phyloP scores from a whole-genome alignment of 1,140 invertebrate species.

The Goniozus legneri region DNA sequence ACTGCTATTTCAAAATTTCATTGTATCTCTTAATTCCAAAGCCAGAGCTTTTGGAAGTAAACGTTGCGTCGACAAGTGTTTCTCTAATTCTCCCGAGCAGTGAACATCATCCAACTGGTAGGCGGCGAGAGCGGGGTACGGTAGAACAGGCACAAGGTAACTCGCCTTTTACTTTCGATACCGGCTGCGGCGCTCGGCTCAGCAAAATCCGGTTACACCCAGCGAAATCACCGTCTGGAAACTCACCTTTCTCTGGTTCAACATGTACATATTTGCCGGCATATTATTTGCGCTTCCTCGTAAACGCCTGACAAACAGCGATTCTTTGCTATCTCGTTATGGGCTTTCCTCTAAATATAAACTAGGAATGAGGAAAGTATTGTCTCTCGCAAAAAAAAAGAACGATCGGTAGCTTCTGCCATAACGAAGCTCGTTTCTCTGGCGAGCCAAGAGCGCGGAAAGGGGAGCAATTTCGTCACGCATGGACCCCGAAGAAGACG shows the following conservation, averaged over 20 bases:
- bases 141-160: slow-evolving; percentile 45
- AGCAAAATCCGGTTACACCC: slow-evolving; percentile 22
- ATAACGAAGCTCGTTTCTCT: slow-evolving; percentile 6
- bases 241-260: slow-evolving; percentile 8
- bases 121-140: slow-evolving; percentile 9
- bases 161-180: slow-evolving; percentile 49
- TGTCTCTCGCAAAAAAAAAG: no score
- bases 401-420: no score
- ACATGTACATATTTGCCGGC: background rate
- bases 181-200: slow-evolving; percentile 12
- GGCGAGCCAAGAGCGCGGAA: slow-evolving; percentile 3
- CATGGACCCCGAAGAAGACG: slow-evolving; percentile 18
- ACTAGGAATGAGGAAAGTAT: no score
- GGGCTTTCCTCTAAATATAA: no score
- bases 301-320: no score
- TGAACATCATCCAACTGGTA: slow-evolving; percentile 28
- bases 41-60: no score
- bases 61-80: no score
- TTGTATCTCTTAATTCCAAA: no score
- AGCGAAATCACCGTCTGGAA: slow-evolving; percentile 1
- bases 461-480: slow-evolving; percentile 26
- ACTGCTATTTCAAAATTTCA: no score
- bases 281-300: no score
- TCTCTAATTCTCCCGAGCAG: no score
- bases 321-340: no score